These are phyloP conservation scores for Alloscopus bannaensis DNA, from an alignment of 2,888 invertebrate species.

Conservation along the genomic window DNA sequence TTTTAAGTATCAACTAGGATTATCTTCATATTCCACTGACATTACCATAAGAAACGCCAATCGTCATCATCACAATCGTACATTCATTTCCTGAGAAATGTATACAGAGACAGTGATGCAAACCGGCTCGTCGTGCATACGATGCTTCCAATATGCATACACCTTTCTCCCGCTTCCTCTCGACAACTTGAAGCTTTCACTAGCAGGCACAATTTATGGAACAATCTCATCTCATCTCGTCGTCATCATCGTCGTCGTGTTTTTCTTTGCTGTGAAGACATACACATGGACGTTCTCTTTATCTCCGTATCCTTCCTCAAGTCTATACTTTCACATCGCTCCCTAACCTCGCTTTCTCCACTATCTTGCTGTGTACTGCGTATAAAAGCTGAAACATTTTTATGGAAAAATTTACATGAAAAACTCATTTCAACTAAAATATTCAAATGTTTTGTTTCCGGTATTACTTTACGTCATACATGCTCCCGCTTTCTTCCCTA, in stretches of 20 bases:
- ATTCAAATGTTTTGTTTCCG: constrained; percentile 64
- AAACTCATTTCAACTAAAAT: constrained; percentile 63
- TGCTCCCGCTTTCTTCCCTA: constrained; percentile 36
- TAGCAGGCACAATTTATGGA: constrained; percentile 31
- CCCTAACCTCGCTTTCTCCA: too few species aligned
- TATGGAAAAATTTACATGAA: constrained; percentile 63
- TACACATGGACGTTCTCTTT: constrained; percentile 16
- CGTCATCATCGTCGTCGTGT: constrained; percentile 29
- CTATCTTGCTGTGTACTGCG: constrained; percentile 1
- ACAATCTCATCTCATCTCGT: constrained; percentile 54
- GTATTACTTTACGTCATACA: constrained; percentile 52
- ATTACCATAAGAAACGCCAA: constrained; percentile 54
- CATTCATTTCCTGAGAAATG: not conserved
- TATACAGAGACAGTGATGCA: too few species aligned
- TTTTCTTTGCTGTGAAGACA: too few species aligned
- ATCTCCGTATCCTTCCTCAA: constrained; percentile 1
- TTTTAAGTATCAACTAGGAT: constrained; percentile 31
- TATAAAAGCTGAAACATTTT: constrained; percentile 43
- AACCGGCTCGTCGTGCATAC: too few species aligned
- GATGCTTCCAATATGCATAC: constrained; percentile 13
- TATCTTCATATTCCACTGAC: constrained; percentile 39
- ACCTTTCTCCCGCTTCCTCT: not conserved
- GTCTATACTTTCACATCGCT: constrained; percentile 3
- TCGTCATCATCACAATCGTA: constrained; percentile 42
- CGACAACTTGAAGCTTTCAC: constrained; percentile 19